Base-by-base conservation (phyloP, 2,888 invertebrate genomes). In the Agrochola circellaris region DNA sequence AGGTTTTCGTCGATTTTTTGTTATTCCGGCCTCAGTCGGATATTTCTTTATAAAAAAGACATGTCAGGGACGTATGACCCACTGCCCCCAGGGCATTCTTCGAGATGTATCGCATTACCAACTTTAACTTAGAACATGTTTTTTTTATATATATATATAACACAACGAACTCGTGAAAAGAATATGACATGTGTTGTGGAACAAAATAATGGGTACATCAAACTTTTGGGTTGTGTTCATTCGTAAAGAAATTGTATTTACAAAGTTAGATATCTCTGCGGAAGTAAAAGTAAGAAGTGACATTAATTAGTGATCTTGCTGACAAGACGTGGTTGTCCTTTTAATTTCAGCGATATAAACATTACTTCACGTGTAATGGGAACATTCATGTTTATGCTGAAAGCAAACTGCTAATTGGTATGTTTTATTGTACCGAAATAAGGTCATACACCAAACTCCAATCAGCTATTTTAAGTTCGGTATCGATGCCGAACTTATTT, bases 1-100 rank as follows among this genome's bases (percentile, higher is more conserved):
- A 67, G 77, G 73, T 34, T 73, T 75, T 76, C 76, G 75, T 78
- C 42, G 51, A 42, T 73, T 76, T 70, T 79, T 78, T 75, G 73
- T 73, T 79, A 79, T 79, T 64, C 54, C 74, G 42, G 42, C 69
- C 72, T 75, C 60, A 42, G 58, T 61, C 23, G 62, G 66, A 77
- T 87, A 84, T 87, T 75, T 84, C 71, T 84, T 83, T 67, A 79
- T 79, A 87, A 85, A 80, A 86, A 82, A 83, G 77, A 76, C 73
- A 79, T 88, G 66, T 80, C 69, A 75, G 71, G 70, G 73, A 75
- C 77, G 38, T 75, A 87, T 88, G 82, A 82, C 85, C 78, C 78
- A 38, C 70, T 45, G 58, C 65, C 87, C 79, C 71, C 2, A n/a
- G 87, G 87, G 87, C 79, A 54, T 81, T 72, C 54, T 26, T 34